Evolutionary conservation across 2,113 vertebrate species (phyloP), one percentile per base, ranked within the genome.

Genomic region (Coryphaenoides rupestris): DNA sequence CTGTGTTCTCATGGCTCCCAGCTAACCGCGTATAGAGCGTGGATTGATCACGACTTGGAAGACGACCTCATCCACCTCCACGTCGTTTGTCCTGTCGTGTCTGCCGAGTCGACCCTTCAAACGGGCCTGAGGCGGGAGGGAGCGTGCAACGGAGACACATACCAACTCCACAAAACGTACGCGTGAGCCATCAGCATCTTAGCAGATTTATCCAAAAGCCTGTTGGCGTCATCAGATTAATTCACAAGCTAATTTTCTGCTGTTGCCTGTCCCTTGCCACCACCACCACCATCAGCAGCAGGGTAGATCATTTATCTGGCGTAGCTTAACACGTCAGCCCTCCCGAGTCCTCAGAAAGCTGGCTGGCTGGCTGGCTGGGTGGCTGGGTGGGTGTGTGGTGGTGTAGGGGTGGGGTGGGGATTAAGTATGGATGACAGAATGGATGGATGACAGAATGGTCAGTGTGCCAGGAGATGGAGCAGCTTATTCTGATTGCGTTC

Each of bases 311-410:
- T 72, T 80, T 81, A 80, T 82, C 62, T 19, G 82, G 88, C 88
- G 89, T 84, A 84, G 86, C 89, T 89, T 88, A 88, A 69, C 65
- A 75, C 75, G 68, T 83, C 73, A 69, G 63, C 80, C 77, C 70
- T 68, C 61, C 33, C 2, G 33, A 9, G 33, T 7, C 33, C 33
- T n/a, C 33, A 26, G 5, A 40, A 40, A 10, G 33, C 33, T 13
- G 9, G 33, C n/a, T n/a, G n/a, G n/a, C n/a, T 40, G 33, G 33
- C n/a, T 4, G 26, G 26, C 3, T 28, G 28, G 28, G 28, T 5
- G 28, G 28, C 5, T 5, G 28, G 28, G 28, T 5, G 28, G 28
- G 28, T 7, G 33, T 5, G 28, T 5, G 33, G 33, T 7, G 33
- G 53, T 10, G 53, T 10, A 19, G 19, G 5, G 9, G 33, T 19